These are phyloP conservation scores for Leptopilina myrica DNA, from an alignment of 2,888 invertebrate genomes.

Conservation along the genomic window DNA sequence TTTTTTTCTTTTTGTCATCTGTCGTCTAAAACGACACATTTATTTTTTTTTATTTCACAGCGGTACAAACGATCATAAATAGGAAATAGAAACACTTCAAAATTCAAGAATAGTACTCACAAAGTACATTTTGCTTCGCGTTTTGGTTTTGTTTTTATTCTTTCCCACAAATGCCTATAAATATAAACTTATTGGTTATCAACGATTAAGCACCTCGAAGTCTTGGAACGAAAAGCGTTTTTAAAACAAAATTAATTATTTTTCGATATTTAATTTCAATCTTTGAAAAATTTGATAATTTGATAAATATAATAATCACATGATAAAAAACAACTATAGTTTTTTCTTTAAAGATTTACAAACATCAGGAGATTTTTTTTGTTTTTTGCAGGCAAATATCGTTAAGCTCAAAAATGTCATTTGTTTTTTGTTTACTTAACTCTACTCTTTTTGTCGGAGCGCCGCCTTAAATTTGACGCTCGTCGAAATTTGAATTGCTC, in stretches of 20 bases:
- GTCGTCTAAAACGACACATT: conserved; percentile 53
- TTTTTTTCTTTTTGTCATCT: conserved; percentile 43
- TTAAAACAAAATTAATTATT: background rate
- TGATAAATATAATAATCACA: conserved; percentile 37
- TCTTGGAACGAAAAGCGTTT: conserved; percentile 37
- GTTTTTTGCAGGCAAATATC: conserved; percentile 63
- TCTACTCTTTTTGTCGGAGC: conserved; percentile 45
- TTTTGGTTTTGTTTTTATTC: too few relatives aligned
- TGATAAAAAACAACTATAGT: conserved; percentile 60
- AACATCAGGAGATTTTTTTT: conserved; percentile 64
- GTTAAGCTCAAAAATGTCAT: conserved; percentile 67
- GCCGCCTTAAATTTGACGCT: background rate
- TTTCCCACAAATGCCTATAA: conserved; percentile 43
- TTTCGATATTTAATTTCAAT: background rate
- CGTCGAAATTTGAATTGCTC: conserved; percentile 16
- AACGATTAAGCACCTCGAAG: conserved; percentile 53
- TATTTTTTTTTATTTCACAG: conserved; percentile 50
- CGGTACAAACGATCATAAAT: conserved; percentile 59
- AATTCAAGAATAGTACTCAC: conserved; percentile 52
- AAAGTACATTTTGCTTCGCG: conserved; percentile 47
- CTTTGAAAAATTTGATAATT: background rate
- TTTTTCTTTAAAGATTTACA: conserved; percentile 63
- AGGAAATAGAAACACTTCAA: conserved; percentile 56
- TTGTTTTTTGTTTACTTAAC: conserved; percentile 44
- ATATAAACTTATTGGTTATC: conserved; percentile 45